Evolutionary conservation across 2,797 vertebrate species (phyloP).

Genomic region (Gadopsis marmoratus): DNA sequence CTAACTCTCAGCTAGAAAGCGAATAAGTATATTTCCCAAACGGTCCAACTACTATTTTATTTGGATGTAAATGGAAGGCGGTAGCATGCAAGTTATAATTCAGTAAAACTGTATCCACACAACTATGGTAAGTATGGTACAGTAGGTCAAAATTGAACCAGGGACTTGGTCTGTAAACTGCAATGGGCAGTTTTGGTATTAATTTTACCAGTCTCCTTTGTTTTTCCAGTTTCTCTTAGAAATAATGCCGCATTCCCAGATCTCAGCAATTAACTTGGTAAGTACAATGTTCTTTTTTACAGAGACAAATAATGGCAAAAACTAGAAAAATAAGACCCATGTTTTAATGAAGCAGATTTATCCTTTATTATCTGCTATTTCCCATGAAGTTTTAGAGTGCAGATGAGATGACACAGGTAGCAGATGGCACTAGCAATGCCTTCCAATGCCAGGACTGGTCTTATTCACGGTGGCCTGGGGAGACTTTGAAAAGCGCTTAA

Average conservation of each 20-base stretch:
- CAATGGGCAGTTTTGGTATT: background rate
- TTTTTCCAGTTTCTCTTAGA: background rate
- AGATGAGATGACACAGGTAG: conserved; percentile 38
- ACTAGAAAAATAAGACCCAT: conserved; percentile 3
- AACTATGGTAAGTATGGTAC: background rate
- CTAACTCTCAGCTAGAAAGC: background rate
- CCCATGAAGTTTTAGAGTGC: conserved; percentile 8
- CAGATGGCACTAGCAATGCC: conserved; percentile 46
- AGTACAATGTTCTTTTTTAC: background rate
- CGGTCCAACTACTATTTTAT: background rate
- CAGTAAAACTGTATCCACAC: background rate
- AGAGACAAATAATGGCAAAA: conserved; percentile 10
- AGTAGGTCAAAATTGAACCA: background rate
- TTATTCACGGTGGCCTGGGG: conserved; percentile 42
- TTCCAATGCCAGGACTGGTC: conserved; percentile 19
- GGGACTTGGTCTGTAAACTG: background rate
- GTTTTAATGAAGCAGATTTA: conserved; percentile 15
- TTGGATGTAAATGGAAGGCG: background rate
- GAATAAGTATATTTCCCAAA: background rate
- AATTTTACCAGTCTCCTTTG: background rate
- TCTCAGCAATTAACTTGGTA: background rate
- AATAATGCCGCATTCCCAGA: background rate
- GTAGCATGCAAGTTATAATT: background rate
- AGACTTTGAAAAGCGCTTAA: conserved; percentile 62
- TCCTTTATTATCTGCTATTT: conserved; percentile 13